Percentiles rank a stretch among this genome's conserved stretches.
Conservation (phyloP, 2,888 invertebrate species). For the Siphonodentalium dalli region DNA sequence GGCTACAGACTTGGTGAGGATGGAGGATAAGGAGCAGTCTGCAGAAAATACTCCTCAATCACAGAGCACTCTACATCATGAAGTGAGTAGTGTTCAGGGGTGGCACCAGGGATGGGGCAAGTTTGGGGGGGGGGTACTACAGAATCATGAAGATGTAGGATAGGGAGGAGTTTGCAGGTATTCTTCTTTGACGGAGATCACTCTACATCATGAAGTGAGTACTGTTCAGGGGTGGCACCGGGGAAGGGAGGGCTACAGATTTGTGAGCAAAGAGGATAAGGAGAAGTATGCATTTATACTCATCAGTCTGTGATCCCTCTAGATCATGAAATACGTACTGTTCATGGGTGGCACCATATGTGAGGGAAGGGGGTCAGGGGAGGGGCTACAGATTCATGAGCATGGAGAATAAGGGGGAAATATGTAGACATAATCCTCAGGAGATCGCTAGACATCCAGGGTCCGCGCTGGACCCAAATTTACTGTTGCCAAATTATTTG, state of each 20-base stretch:
- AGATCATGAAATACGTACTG: conserved; percentile 82
- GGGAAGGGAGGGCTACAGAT: too few species aligned
- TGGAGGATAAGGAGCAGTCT: conserved; percentile 68
- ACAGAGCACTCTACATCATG: conserved; percentile 90
- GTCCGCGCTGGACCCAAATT: too few species aligned
- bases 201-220: conserved; percentile 89
- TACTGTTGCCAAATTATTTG: too few species aligned
- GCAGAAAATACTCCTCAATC: conserved; percentile 79
- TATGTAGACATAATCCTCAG: conserved; percentile 78
- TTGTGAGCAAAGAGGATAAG: conserved; percentile 74
- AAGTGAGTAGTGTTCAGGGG: conserved; percentile 71
- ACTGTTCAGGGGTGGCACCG: too few species aligned
- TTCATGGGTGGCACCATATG: too few species aligned
- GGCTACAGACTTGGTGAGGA: too few species aligned
- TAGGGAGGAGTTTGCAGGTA: conserved; percentile 71
- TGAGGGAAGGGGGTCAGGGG: too few species aligned
- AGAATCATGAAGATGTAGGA: too few species aligned
- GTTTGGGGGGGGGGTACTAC: too few species aligned
- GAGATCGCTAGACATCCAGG: too few species aligned
- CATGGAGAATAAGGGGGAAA: conserved; percentile 69
- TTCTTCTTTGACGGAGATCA: conserved; percentile 79
- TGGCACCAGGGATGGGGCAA: too few species aligned
- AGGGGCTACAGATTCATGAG: too few species aligned
- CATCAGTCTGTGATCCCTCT: conserved; percentile 81
- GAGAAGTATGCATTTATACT: conserved; percentile 73